phyloP scores from a whole-genome alignment of 2,797 vertebrate species.

The Myripristis murdjan region DNA sequence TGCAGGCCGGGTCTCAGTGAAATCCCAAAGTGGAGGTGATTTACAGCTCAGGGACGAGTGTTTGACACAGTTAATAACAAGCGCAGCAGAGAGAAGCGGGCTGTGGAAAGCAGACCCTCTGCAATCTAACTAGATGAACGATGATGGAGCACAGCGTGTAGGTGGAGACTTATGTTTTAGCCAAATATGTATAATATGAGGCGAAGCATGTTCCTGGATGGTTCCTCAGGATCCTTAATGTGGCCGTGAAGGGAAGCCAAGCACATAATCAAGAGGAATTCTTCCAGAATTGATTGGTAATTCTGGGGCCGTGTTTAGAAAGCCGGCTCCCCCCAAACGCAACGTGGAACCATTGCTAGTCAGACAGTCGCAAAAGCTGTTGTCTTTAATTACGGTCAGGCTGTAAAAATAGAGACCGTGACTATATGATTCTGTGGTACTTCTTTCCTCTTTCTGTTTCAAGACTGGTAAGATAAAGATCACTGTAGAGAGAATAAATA shows the following conservation, averaged over 20 bases:
- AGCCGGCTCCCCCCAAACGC: conserved; percentile 41
- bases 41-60: conserved; percentile 18
- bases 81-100: neutral
- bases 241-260: conserved; percentile 58
- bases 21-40: conserved; percentile 18
- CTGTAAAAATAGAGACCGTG: conserved; percentile 68
- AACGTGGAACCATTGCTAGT: conserved; percentile 65
- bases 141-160: conserved; percentile 12
- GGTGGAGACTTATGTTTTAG: conserved; percentile 17
- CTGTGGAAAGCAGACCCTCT: conserved; percentile 39
- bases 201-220: conserved; percentile 29
- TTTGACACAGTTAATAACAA: conserved; percentile 56
- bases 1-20: neutral
- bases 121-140: conserved; percentile 23
- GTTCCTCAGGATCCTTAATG: conserved; percentile 57
- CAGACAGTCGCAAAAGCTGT: conserved; percentile 58
- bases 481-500: conserved; percentile 43
- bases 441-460: conserved; percentile 54
- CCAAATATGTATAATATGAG: conserved; percentile 24
- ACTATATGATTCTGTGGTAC: conserved; percentile 68
- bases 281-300: conserved; percentile 67
- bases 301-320: conserved; percentile 68
- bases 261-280: conserved; percentile 70
- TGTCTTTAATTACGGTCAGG: conserved; percentile 76
- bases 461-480: conserved; percentile 61